Conservation (phyloP, 2,113 vertebrate genomes). For the Pterocles orientalis region DNA sequence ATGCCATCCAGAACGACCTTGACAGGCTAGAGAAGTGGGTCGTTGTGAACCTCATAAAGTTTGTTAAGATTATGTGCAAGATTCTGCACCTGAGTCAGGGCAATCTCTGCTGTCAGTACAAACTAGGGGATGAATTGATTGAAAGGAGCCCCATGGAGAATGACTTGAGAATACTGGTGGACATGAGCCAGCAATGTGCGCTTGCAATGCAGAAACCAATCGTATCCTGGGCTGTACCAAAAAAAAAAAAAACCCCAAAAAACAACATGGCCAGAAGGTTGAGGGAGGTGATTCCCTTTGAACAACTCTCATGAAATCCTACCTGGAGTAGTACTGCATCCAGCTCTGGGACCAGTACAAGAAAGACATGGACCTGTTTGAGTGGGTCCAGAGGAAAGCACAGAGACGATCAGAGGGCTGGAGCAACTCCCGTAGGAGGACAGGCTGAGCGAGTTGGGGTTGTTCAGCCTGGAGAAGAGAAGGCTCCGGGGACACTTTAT, state of each 20-base stretch:
- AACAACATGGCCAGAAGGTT: not conserved
- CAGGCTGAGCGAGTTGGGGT: not conserved
- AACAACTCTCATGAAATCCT: fast-evolving
- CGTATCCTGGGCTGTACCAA: too few relatives aligned
- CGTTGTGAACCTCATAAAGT: not conserved
- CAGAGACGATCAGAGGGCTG: not conserved
- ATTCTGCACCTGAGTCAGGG: not conserved
- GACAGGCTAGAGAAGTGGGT: not conserved
- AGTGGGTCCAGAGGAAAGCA: not conserved
- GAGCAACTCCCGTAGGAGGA: not conserved
- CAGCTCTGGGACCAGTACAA: not conserved
- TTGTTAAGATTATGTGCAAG: not conserved
- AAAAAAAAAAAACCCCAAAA: too few relatives aligned
- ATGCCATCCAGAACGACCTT: not conserved
- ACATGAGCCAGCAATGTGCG: too few relatives aligned
- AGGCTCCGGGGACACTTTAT: not conserved
- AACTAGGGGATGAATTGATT: not conserved
- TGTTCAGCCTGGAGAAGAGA: not conserved
- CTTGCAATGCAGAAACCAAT: too few relatives aligned
- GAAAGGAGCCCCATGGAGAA: not conserved
- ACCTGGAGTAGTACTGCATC: fast-evolving
- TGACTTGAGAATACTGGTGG: too few relatives aligned
- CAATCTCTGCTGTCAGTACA: not conserved
- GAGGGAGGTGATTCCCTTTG: not conserved
- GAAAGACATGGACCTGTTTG: not conserved